Conservation (phyloP, 2,113 vertebrate species). For the Chaetodon trifascialis region DNA sequence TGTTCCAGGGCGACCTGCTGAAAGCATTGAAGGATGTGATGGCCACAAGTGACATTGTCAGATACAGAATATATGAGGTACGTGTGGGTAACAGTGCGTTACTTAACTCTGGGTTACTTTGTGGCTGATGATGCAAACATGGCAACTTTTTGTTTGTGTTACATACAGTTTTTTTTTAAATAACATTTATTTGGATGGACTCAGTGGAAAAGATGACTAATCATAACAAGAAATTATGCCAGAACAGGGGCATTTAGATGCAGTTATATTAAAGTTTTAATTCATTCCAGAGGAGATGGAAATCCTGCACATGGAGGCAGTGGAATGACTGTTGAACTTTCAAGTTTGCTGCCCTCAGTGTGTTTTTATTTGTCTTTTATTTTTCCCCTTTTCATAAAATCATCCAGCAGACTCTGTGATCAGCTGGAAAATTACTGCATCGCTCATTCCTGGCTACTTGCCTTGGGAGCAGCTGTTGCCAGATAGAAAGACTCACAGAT, state of each 20-base stretch:
- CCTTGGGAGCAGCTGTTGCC: background rate
- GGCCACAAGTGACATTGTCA: conserved; percentile 89
- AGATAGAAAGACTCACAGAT: background rate
- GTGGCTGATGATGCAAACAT: background rate
- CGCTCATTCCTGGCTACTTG: background rate
- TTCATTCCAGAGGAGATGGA: background rate
- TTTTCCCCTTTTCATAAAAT: background rate
- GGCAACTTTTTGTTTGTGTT: background rate
- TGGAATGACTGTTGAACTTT: background rate
- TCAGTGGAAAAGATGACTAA: conserved; percentile 7
- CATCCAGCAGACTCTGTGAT: background rate
- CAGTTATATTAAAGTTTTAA: background rate
- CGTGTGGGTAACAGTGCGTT: background rate
- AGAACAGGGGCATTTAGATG: background rate
- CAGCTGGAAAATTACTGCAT: background rate
- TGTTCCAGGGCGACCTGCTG: conserved; percentile 89
- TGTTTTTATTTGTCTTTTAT: background rate
- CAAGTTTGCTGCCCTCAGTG: background rate
- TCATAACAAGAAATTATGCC: background rate
- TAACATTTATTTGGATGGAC: background rate
- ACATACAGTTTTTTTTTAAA: background rate
- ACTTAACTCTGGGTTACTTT: background rate
- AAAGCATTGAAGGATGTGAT: conserved; percentile 91
- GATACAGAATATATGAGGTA: conserved; percentile 97
- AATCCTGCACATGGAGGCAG: background rate